phyloP scores from a whole-genome alignment of 2,113 vertebrate genomes.

The Canis aureus region DNA sequence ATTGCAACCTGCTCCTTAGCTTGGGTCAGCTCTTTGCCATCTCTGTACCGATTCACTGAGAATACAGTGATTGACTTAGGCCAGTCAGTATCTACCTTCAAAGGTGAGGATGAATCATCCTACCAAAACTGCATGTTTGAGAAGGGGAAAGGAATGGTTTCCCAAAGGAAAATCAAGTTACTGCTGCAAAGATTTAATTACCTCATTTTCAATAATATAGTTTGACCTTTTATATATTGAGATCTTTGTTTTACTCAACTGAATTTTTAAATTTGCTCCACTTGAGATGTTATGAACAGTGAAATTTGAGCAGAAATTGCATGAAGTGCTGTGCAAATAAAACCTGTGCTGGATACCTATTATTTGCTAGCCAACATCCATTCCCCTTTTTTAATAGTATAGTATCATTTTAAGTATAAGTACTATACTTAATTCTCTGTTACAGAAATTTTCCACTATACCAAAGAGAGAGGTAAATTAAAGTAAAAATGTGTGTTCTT shows the following conservation, averaged over 20 bases:
- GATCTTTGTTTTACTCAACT: not conserved
- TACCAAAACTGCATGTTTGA: not conserved
- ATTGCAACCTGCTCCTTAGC: not conserved
- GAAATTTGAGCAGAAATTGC: constrained; percentile 6
- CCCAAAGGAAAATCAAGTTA: not conserved
- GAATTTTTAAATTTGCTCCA: constrained; percentile 36
- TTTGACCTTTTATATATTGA: not conserved
- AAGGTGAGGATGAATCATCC: not conserved
- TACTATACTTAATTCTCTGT: not conserved
- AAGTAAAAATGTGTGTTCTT: constrained; percentile 13
- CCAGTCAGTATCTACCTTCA: not conserved
- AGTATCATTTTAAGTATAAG: not conserved
- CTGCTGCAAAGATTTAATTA: not conserved
- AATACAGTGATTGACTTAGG: not conserved
- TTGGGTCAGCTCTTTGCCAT: not conserved
- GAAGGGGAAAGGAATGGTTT: not conserved
- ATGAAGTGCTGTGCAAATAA: not conserved
- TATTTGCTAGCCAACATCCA: not conserved
- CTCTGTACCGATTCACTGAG: not conserved
- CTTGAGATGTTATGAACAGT: not conserved
- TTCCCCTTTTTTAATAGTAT: not conserved
- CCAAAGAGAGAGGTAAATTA: constrained; percentile 18
- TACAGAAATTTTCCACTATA: not conserved
- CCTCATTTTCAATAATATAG: constrained; percentile 24
- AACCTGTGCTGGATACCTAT: not conserved